Conservation (phyloP, 2,113 vertebrate species). For the Setophaga petechia region DNA sequence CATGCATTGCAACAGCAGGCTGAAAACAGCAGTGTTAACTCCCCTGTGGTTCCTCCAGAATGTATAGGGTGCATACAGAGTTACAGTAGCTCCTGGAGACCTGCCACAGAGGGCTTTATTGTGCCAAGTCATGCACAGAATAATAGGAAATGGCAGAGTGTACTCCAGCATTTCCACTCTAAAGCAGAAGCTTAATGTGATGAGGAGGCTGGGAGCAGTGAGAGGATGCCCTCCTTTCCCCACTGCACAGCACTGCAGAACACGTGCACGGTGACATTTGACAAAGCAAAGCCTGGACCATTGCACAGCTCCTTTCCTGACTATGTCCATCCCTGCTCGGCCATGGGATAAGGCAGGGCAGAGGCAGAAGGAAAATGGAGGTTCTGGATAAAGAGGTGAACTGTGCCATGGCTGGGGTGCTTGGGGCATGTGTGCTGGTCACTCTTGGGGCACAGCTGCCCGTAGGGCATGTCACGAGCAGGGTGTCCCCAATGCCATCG, state of each 20-base stretch:
- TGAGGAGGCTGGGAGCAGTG: neutral
- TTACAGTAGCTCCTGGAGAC: neutral
- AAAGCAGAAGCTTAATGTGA: neutral
- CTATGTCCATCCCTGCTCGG: neutral
- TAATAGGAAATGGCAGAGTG: neutral
- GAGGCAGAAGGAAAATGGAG: neutral
- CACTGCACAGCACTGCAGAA: fast-evolving
- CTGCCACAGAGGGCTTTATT: neutral
- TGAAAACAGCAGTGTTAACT: slow-evolving; percentile 6
- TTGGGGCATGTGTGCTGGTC: neutral
- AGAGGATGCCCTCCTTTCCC: neutral
- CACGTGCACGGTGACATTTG: neutral
- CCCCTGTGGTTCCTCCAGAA: neutral
- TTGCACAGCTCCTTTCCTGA: neutral
- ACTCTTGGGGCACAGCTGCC: neutral
- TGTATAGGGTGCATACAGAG: neutral
- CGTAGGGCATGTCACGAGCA: fast-evolving
- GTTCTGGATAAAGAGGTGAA: neutral
- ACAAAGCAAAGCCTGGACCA: neutral
- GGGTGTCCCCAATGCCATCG: fast-evolving
- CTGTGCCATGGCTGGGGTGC: fast-evolving
- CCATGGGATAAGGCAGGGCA: neutral
- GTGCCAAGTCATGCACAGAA: neutral
- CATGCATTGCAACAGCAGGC: neutral
- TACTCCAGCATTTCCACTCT: neutral